phyloP scores from a whole-genome alignment of 2,797 vertebrate species.

The Rhinichthys osculus region DNA sequence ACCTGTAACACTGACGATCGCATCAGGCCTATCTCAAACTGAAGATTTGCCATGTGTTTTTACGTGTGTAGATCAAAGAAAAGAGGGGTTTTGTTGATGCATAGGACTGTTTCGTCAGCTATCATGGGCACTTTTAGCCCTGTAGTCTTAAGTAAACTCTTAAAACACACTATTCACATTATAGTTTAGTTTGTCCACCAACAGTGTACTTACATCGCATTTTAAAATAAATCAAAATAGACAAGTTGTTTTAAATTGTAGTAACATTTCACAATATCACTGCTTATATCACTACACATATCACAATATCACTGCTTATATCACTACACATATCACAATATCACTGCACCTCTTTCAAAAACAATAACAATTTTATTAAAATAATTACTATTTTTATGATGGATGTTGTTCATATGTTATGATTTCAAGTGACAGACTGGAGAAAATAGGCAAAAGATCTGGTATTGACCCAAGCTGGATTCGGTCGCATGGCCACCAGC shows the following conservation, averaged over 20 bases:
- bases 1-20: too few relatives aligned
- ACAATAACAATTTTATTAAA: too few relatives aligned
- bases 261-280: not conserved
- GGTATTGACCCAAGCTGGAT: not conserved
- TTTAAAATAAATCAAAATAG: not conserved
- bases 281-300: too few relatives aligned
- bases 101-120: not conserved
- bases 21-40: too few relatives aligned
- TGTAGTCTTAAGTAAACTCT: not conserved
- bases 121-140: not conserved
- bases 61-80: not conserved
- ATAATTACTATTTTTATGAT: too few relatives aligned
- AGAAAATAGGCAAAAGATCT: not conserved
- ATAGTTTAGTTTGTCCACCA: not conserved
- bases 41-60: not conserved
- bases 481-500: not conserved
- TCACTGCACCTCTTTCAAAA: not conserved
- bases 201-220: not conserved
- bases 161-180: not conserved
- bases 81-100: not conserved
- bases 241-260: not conserved
- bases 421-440: not conserved
- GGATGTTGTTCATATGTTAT: too few relatives aligned
- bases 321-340: not conserved
- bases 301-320: not conserved